Evolutionary conservation across 2,797 vertebrate genomes (phyloP).

Genomic region (Xyrichtys novacula): DNA sequence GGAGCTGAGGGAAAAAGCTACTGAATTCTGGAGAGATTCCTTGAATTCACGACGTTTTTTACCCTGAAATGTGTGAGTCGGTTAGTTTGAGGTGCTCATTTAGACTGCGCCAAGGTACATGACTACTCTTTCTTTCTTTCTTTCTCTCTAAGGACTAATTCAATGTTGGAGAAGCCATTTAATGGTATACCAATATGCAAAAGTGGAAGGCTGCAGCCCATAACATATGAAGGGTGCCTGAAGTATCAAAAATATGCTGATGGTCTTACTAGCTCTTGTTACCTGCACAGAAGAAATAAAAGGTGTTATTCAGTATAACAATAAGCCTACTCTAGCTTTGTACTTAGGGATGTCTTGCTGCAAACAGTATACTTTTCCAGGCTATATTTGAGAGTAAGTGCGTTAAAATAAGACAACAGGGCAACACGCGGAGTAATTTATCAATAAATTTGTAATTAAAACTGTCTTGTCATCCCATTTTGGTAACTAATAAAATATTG

Average conservation of each 20-base stretch:
- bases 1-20: conserved; percentile 19
- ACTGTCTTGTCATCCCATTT: background rate
- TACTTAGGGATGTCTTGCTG: background rate
- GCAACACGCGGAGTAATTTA: background rate
- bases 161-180: background rate
- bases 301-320: background rate
- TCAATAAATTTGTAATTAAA: background rate
- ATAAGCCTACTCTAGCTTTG: background rate
- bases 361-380: background rate
- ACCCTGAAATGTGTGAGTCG: background rate
- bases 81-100: background rate
- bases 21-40: conserved; percentile 28
- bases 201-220: background rate
- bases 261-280: background rate
- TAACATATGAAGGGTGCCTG: background rate
- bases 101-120: background rate
- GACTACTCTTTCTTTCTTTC: background rate
- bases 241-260: background rate
- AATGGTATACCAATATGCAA: background rate
- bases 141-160: no score
- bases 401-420: background rate
- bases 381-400: background rate
- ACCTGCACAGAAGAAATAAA: background rate
- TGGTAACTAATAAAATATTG: background rate
- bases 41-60: conserved; percentile 11